Evolutionary conservation across 2,888 invertebrate species (phyloP), one percentile per base, ranked within the genome.

Genomic region (Fissipunctia ypsillon): DNA sequence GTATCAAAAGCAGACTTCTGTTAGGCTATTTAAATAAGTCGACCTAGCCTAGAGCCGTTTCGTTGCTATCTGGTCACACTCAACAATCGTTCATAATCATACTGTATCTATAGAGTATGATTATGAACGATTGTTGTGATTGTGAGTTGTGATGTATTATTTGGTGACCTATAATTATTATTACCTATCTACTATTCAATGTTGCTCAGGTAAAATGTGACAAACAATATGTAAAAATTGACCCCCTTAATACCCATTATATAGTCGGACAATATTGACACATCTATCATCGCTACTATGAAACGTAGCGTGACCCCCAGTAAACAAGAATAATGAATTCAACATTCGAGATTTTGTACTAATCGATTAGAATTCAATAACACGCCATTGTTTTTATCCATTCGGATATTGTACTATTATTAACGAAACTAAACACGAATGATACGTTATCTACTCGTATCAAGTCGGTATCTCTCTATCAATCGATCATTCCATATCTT

Each of bases 291-390:
- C 7, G 31, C 2, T 25, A 43, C 14, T 48, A 4, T 28, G 57
- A 14, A 68, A 35, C 22, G 28, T 31, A 45, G 56, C 28, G 7
- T n/a, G 16, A 64, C 25, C 25, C 2, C 2, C 9, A 22, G 69
- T 60, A 69, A 77, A 77, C 56, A 77, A 69, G 56, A 69, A 38
- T 69, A 77, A 67, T 60, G 45, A 52, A 60, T 54, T 31, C 31
- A 25, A 25, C 31, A 12, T 52, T 43, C n/a, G 19, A 50, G 48
- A 50, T 76, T 59, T 19, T 65, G 28, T 35, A 43, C 7, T 50
- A 74, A 65, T 45, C 12, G 77, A 60, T 52, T 52, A 52, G 45
- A 68, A 69, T 60, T 52, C 45, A 68, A 52, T 59, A 59, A 25
- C 25, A 57, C 16, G 19, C 14, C 7, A 45, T 14, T 76, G 38